These are phyloP conservation scores for Quiscalus mexicanus DNA, from an alignment of 2,113 vertebrate genomes.

Conservation along the genomic window DNA sequence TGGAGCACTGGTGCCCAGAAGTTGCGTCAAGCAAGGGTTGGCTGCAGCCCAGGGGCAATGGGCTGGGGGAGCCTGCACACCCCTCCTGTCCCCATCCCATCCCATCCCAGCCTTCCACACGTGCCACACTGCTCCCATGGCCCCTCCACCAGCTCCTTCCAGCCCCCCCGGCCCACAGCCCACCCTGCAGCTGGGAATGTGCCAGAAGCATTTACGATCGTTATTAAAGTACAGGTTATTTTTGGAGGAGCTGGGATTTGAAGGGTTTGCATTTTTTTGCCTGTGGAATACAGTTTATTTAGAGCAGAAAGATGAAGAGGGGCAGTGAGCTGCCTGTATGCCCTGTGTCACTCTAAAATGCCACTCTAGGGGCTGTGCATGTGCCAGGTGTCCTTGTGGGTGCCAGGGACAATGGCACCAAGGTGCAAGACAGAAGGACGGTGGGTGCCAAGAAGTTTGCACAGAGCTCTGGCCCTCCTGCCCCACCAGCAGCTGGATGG, in stretches of 20 bases:
- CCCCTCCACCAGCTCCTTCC: background rate
- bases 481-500: background rate
- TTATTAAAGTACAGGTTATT: conserved; percentile 41
- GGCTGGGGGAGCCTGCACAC: background rate
- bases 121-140: background rate
- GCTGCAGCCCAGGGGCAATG: accelerated
- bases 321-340: accelerated
- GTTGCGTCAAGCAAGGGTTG: background rate
- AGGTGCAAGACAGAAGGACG: background rate
- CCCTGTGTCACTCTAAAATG: background rate
- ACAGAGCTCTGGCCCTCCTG: background rate
- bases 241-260: conserved; percentile 28
- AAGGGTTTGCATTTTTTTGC: conserved; percentile 49
- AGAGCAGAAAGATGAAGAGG: background rate
- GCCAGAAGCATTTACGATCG: conserved; percentile 29
- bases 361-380: background rate
- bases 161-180: background rate
- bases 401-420: background rate
- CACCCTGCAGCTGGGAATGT: conserved; percentile 62
- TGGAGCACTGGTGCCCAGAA: accelerated
- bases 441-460: background rate
- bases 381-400: background rate
- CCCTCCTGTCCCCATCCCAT: background rate
- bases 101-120: background rate
- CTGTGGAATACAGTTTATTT: conserved; percentile 42